Conservation (phyloP, 2,113 vertebrate genomes). For the Ammodytes marinus region DNA sequence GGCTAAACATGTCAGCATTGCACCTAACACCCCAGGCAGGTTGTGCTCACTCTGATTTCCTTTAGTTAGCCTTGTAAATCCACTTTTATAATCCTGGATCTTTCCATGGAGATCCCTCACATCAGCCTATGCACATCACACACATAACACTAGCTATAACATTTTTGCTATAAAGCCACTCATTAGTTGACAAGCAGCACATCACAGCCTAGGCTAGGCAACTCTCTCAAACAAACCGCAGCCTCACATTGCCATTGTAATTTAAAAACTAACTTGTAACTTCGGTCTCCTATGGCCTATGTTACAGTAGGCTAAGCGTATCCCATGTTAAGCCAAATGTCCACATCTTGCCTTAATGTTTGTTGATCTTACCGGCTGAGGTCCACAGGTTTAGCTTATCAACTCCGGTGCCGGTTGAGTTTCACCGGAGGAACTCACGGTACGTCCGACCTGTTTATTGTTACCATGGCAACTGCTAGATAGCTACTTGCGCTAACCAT, state of each 20-base stretch:
- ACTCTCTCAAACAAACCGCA: no score
- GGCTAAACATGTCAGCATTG: slow-evolving; percentile 40
- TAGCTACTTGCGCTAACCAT: not conserved
- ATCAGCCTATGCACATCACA: not conserved
- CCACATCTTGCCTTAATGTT: not conserved
- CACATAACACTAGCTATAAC: no score
- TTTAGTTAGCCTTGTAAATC: slow-evolving; percentile 18
- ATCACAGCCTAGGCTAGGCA: no score
- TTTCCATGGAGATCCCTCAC: not conserved
- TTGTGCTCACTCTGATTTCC: slow-evolving; percentile 10
- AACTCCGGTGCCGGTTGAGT: slow-evolving; percentile 14
- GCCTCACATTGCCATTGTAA: not conserved
- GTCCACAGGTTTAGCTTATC: slow-evolving; percentile 11
- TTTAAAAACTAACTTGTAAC: not conserved
- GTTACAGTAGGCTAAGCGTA: not conserved
- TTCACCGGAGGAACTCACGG: not conserved
- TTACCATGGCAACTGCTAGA: slow-evolving; percentile 23
- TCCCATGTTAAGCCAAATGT: not conserved
- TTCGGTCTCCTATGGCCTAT: not conserved
- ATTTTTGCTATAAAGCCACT: not conserved
- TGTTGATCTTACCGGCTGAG: slow-evolving; percentile 41
- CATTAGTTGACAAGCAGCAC: not conserved
- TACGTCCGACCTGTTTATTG: slow-evolving; percentile 14
- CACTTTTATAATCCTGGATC: no score
- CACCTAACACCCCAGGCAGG: not conserved